Conservation (phyloP, 2,113 vertebrate species). For the Dicrurus megarhynchus region DNA sequence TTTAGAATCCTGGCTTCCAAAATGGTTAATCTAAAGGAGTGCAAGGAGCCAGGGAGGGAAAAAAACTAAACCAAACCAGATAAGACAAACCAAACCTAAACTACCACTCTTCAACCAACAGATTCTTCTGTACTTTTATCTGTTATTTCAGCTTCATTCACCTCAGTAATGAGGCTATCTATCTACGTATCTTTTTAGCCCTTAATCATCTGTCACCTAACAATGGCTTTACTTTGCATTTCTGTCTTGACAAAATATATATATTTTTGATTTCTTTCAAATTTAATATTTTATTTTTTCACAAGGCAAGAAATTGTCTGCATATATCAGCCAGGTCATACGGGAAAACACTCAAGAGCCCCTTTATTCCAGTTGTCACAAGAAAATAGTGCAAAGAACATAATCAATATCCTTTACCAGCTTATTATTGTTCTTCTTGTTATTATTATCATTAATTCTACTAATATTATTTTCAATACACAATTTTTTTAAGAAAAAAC, state of each 20-base stretch:
- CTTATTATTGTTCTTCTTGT: background rate
- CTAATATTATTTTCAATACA: background rate
- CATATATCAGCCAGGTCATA: background rate
- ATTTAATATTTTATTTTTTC: background rate
- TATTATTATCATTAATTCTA: too few relatives aligned
- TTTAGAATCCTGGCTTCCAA: background rate
- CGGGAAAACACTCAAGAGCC: background rate
- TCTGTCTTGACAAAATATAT: background rate
- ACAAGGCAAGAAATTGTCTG: background rate
- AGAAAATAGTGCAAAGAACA: background rate
- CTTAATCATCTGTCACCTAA: background rate
- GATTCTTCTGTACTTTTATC: background rate
- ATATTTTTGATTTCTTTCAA: background rate
- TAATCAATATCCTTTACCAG: background rate
- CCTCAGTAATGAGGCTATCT: background rate
- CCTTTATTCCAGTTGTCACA: background rate
- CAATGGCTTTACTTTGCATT: background rate
- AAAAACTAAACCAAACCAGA: background rate
- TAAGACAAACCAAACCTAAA: background rate
- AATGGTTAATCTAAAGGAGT: background rate
- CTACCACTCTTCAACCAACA: accelerated
- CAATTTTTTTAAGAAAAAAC: background rate
- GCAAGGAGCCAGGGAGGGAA: accelerated
- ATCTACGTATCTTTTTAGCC: accelerated
- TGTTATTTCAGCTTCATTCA: background rate